Evolutionary conservation across 1,140 invertebrate genomes (phyloP), one percentile per base, ranked within the genome.

Genomic region (Gonioctena quinquepunctata): DNA sequence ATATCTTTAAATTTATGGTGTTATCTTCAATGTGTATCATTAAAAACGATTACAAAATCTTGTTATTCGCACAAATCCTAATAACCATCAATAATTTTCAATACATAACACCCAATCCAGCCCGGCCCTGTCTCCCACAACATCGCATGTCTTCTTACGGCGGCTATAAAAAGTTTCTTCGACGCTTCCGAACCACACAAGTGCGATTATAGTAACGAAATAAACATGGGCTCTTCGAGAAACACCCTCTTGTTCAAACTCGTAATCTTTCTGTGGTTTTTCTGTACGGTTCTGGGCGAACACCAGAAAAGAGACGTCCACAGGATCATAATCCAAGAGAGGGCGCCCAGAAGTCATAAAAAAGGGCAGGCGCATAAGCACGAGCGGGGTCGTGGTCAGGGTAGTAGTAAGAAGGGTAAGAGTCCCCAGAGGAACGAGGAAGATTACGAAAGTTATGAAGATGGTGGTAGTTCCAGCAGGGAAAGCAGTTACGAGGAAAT

Each of bases 271-370:
- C 16, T 64, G 25, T 64, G 33, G 61, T 6, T 49, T 6, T 19
- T 49, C 13, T 49, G 61, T 49, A n/a, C 22, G 18, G 61, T 49
- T 48, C 7, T 48, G 4, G 11, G 18, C 16, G 61, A 64, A 49
- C 61, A 23, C 13, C 61, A 49, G 8, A 64, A 64, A 49, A 64
- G 61, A 26, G 61, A 64, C 33, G 61, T 64, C 13, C 61, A 64
- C 22, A 19, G 61, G 11, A 64, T 64, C 42, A 22, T 64, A 49
- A 18, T 64, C 5, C n/a, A 64, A 22, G 33, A 64, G 23, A 64
- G 42, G 23, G 21, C 49, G 11, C 61, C 61, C 7, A 64, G 61
- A 49, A 64, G 61, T 6, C 61, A 64, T 6, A 64, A 64, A 27
- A 22, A 48, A 49, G 61, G 18, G 6, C 59, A 21, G 11, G 6